phyloP scores from a whole-genome alignment of 2,888 invertebrate genomes.

The Stratiomys singularior region DNA sequence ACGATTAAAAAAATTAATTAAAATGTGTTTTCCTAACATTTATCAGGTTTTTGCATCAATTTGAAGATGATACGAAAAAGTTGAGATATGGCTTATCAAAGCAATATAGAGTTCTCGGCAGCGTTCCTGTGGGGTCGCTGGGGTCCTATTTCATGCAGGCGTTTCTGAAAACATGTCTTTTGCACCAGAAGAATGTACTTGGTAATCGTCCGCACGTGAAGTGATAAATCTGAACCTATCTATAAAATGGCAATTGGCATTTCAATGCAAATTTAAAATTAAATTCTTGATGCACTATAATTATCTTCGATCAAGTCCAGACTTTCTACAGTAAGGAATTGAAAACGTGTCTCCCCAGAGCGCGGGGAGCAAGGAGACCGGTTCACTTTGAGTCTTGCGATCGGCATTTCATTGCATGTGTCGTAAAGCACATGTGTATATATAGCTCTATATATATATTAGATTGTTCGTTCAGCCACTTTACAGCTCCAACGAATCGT shows the following conservation, averaged over 20 bases:
- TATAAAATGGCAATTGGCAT: neutral
- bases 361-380: slow-evolving; percentile 3
- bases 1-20: too few relatives aligned
- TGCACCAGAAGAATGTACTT: too few relatives aligned
- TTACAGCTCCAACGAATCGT: neutral
- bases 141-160: too few relatives aligned
- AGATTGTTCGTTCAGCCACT: neutral
- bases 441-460: neutral
- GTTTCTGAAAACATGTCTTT: too few relatives aligned
- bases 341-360: neutral
- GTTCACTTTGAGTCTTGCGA: neutral
- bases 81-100: too few relatives aligned
- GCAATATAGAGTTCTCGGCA: too few relatives aligned
- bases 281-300: slow-evolving; percentile 17
- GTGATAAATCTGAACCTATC: neutral
- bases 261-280: neutral
- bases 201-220: slow-evolving; percentile 14
- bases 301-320: neutral
- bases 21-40: too few relatives aligned
- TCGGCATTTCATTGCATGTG: neutral
- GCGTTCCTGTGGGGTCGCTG: too few relatives aligned
- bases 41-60: too few relatives aligned
- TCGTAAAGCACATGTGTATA: neutral
- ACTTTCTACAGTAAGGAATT: neutral
- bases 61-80: too few relatives aligned